Conservation (phyloP, 2,113 vertebrate species). For the Xiphias gladius region DNA sequence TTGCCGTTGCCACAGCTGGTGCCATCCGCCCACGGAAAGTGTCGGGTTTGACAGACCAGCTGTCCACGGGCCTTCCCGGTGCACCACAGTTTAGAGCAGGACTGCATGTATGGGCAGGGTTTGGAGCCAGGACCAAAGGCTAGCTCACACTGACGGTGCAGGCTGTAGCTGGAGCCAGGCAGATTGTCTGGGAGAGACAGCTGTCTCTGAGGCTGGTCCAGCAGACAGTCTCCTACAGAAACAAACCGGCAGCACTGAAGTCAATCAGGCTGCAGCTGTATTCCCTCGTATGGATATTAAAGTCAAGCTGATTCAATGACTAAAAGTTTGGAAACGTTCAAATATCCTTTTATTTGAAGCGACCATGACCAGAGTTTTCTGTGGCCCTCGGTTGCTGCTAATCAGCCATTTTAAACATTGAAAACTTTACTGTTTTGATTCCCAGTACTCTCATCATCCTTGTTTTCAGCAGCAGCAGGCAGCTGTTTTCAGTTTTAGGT, state of each 20-base stretch:
- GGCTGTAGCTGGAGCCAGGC: conserved; percentile 89
- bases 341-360: not conserved
- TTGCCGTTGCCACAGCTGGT: conserved; percentile 89
- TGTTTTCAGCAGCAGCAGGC: not conserved
- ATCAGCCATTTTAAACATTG: not conserved
- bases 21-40: conserved; percentile 98
- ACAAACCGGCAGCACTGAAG: conserved; percentile 21
- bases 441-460: not conserved
- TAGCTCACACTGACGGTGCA: conserved; percentile 95
- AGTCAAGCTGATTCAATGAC: not conserved
- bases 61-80: conserved; percentile 93
- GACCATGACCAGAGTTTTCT: not conserved
- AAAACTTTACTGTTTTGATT: not conserved
- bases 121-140: conserved; percentile 93
- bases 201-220: conserved; percentile 93
- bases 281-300: not conserved
- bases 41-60: conserved; percentile 95
- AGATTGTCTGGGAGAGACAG: conserved; percentile 88
- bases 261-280: not conserved
- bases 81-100: conserved; percentile 96
- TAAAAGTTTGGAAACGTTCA: not conserved
- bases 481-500: not conserved
- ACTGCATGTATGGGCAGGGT: conserved; percentile 97
- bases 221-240: conserved; percentile 90
- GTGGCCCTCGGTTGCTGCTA: not conserved